Base-by-base conservation (phyloP, 1,140 invertebrate genomes). In the Bombus turneri region DNA sequence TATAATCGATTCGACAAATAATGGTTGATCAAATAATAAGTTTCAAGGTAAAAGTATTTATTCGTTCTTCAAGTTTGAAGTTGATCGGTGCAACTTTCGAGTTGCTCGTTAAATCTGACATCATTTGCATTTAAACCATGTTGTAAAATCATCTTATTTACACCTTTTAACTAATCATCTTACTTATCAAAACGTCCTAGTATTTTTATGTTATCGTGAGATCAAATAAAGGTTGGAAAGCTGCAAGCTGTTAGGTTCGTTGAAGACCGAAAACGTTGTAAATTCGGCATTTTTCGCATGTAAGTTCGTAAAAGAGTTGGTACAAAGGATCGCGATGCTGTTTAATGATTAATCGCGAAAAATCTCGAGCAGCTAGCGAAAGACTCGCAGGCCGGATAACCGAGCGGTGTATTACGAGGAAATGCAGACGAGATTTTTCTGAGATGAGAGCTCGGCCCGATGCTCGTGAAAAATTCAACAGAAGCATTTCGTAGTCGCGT, bases 391-490 rank as follows among this genome's bases (percentile, higher is more conserved):
- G 31, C 9, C 39, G 75, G 75, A 79, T 84, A 78, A 79, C 82
- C 76, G 62, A 12, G 37, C n/a, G 78, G 71, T 62, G 77, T 86
- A 83, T 86, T 83, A 77, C 64, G 72, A 9, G 28, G 34, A 83
- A 76, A 77, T 59, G 69, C 62, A 47, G 80, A 59, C 37, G 31
- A 86, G 85, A 84, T 84, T 86, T 86, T 78, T 62, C 68, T 37
- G 76, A 79, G 81, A 74, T 62, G 74, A 73, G 59, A 57, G 34
- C 43, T 18, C 37, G 18, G 53, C 53, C 57, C 57, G 73, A 86
- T 53, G 64, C 69, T 84, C 81, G 66, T 86, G 85, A 86, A 86
- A 86, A 77, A 86, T 86, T 86, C 85, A 86, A 41, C 59, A 84
- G 76, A 68, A 69, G 75, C 83, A 78, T 85, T 80, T 85, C 83